These are phyloP conservation scores for Vulpes lagopus DNA, from an alignment of 2,113 vertebrate species.

Conservation along the genomic window DNA sequence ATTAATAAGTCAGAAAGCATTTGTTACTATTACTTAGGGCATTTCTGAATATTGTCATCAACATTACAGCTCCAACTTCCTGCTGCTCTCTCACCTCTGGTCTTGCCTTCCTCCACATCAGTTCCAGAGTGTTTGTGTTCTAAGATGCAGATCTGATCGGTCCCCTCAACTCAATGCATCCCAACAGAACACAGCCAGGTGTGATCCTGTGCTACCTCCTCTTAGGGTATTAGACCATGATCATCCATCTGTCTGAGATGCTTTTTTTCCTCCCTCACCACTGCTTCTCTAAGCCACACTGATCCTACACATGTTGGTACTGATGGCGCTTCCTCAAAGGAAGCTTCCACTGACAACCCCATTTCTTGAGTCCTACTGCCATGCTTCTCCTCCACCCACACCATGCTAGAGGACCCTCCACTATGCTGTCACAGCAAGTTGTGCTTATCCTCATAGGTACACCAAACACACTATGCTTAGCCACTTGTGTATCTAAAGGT, in stretches of 20 bases:
- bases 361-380: not conserved
- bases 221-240: not conserved
- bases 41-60: not conserved
- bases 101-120: not conserved
- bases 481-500: not conserved
- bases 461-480: not conserved
- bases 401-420: not conserved
- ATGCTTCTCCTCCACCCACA: not conserved
- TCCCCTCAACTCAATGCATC: not conserved
- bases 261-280: not conserved
- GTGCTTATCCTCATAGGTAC: not conserved
- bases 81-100: not conserved
- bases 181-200: not conserved
- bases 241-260: not conserved
- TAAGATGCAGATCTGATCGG: not conserved
- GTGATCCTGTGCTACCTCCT: not conserved
- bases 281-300: not conserved
- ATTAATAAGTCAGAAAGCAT: not conserved
- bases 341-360: not conserved
- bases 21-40: conserved; percentile 18
- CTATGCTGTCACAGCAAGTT: not conserved
- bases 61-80: not conserved
- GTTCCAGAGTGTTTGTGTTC: not conserved
- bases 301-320: not conserved
- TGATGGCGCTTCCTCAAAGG: not conserved